Conservation (phyloP, 2,113 vertebrate genomes). For the Dendropsophus ebraccatus region DNA sequence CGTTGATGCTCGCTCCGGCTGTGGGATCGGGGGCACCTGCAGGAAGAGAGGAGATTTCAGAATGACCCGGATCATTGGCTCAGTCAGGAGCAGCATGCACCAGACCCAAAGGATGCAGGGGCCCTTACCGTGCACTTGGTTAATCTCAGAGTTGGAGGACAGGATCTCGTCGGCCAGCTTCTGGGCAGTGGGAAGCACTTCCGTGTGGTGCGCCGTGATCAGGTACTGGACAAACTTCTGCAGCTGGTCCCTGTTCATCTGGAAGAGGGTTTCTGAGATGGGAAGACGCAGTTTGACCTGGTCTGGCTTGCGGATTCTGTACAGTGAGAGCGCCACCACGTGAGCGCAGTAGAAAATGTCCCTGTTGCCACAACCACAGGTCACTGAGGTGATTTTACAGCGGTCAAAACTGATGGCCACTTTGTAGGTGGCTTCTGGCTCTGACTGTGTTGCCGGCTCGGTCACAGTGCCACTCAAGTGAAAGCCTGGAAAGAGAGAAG, state of each 20-base stretch:
- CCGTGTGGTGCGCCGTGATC: constrained; percentile 97
- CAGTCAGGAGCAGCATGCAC: neutral
- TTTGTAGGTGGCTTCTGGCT: constrained; percentile 94
- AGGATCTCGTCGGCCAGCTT: constrained; percentile 98
- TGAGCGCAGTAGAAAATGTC: constrained; percentile 99
- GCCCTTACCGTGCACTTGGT: constrained; percentile 96
- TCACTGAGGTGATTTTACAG: constrained; percentile 99
- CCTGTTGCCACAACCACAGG: constrained; percentile 98
- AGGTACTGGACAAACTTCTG: constrained; percentile 99
- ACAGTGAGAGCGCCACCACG: constrained; percentile 95
- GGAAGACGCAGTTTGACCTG: constrained; percentile 98
- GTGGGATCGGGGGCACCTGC: constrained; percentile 95
- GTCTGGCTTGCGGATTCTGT: constrained; percentile 96
- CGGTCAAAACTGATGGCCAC: constrained; percentile 99
- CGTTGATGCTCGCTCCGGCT: constrained; percentile 95
- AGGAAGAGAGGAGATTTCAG: neutral
- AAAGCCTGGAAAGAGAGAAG: constrained; percentile 83
- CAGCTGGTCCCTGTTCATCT: constrained; percentile 98
- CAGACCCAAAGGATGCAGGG: no score
- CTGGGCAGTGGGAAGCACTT: constrained; percentile 97
- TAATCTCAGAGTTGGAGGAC: constrained; percentile 98
- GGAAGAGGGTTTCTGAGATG: constrained; percentile 98
- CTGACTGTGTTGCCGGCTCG: constrained; percentile 90
- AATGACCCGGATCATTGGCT: neutral
- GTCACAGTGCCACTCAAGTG: constrained; percentile 97